A percentile compares a stretch with the other conserved stretches of the same genome.
Conservation (phyloP, 1,140 invertebrate genomes). For the Drosophila parvula region DNA sequence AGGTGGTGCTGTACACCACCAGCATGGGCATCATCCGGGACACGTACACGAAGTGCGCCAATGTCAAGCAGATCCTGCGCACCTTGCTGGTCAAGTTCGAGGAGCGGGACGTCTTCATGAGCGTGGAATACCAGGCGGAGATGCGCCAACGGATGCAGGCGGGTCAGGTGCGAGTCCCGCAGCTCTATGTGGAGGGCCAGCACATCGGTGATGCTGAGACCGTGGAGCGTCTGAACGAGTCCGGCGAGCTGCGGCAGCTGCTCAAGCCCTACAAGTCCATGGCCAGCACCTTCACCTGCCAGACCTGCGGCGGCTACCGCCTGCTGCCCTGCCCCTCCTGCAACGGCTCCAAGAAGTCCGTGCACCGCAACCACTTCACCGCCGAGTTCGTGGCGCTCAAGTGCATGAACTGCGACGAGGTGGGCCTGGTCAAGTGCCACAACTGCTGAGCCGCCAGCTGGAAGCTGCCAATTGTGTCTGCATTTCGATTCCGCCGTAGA, state of each 20-base stretch:
- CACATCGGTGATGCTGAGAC: conserved; percentile 95
- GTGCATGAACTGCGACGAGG: conserved; percentile 98
- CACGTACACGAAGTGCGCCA: conserved; percentile 94
- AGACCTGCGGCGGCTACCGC: conserved; percentile 95
- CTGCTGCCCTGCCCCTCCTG: conserved; percentile 95
- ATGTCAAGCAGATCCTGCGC: conserved; percentile 95
- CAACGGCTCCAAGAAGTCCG: conserved; percentile 97
- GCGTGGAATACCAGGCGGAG: conserved; percentile 93
- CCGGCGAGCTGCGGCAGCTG: conserved; percentile 93
- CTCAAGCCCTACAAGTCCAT: conserved; percentile 95
- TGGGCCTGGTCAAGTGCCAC: conserved; percentile 94
- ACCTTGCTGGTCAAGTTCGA: conserved; percentile 96
- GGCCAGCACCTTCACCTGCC: conserved; percentile 91
- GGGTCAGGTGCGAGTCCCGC: conserved; percentile 92
- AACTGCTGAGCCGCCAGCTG: conserved; percentile 85
- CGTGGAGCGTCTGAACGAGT: conserved; percentile 95
- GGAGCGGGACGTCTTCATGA: conserved; percentile 97
- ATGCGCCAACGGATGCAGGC: conserved; percentile 92
- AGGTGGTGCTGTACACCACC: conserved; percentile 96
- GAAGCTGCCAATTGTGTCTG: conserved; percentile 5
- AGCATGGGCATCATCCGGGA: conserved; percentile 96
- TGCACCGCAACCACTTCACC: conserved; percentile 96
- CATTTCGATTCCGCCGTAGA: conserved; percentile 7
- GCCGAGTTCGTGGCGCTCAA: conserved; percentile 96
- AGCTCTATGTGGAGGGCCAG: conserved; percentile 96